phyloP scores from a whole-genome alignment of 2,113 vertebrate genomes.

The Atractosteus spatula region DNA sequence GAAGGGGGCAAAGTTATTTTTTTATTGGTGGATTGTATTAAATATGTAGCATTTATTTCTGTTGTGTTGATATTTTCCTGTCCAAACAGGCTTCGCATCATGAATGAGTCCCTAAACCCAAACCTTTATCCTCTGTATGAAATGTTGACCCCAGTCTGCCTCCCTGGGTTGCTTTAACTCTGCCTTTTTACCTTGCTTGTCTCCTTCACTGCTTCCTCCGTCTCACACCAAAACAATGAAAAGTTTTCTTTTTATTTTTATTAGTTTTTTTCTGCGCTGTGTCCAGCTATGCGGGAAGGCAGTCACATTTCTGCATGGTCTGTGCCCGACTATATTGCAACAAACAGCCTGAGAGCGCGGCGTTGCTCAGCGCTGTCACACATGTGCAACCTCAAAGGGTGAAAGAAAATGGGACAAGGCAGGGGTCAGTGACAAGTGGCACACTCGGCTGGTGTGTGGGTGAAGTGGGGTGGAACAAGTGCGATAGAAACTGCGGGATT shows the following conservation, averaged over 20 bases:
- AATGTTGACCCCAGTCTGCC: background rate
- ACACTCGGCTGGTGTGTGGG: conserved; percentile 45
- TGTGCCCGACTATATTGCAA: conserved; percentile 34
- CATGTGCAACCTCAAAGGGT: conserved; percentile 47
- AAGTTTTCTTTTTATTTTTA: conserved; percentile 36
- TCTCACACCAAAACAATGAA: conserved; percentile 12
- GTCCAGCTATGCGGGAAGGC: background rate
- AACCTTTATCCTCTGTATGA: no score
- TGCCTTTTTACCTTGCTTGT: conserved; percentile 30
- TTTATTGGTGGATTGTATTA: no score
- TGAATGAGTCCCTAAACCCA: no score
- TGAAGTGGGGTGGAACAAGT: conserved; percentile 73
- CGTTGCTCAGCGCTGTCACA: conserved; percentile 29
- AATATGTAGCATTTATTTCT: no score
- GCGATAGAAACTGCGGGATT: conserved; percentile 56
- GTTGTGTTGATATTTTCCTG: no score
- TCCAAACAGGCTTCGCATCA: no score
- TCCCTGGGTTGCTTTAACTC: background rate
- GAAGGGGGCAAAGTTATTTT: no score
- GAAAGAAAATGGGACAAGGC: conserved; percentile 45
- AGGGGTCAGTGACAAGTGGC: conserved; percentile 76
- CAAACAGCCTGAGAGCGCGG: conserved; percentile 25
- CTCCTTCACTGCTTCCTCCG: conserved; percentile 33
- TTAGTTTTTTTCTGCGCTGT: conserved; percentile 25
- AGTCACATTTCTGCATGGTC: conserved; percentile 40